Base-by-base conservation (phyloP, 2,888 invertebrate species). In the Drosophila picticornis region DNA sequence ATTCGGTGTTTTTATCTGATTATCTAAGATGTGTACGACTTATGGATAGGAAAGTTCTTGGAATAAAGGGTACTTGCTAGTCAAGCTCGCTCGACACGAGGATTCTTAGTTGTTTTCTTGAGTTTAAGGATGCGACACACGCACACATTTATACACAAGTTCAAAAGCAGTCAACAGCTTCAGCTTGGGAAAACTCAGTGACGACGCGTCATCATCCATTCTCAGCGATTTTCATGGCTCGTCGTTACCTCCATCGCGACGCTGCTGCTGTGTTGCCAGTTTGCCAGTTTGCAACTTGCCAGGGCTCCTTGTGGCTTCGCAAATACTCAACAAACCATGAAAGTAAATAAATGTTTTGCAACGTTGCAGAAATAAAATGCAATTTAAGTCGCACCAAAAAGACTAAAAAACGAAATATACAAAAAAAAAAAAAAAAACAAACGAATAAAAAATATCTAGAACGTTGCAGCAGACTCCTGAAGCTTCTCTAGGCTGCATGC, bases 311-410 rank as follows among this genome's bases (percentile, higher is more conserved):
- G 90, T 83, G 89, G 89, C 81, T 84, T 90, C 86, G 89, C 90
- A 90, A 84, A 86, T 88, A 89, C 80, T 86, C 91, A 90, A 90
- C 91, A 89, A 91, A 88, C 86, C 90, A 87, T 90, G 89, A 90
- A 91, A 91, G 86, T 88, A 91, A 90, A 90, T 91, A 88, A 88
- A 87, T 86, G 86, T 86, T 86, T 89, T 86, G 87, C 86, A 89
- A 89, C 89, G 87, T 89, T 87, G 87, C 89, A 84, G 88, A 85
- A 89, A 89, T 89, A 88, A 88, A 88, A 88, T 88, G 89, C 88
- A 88, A 89, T 88, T 88, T 88, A 88, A 88, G 80, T 89, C 84
- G 40, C 65, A 84, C 83, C 73, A 84, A 86, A 87, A 87, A 77
- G 84, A 84, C 88, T 72, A 86, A 81, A 83, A 88, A 68, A 53